These are phyloP conservation scores for Morphnarchus princeps DNA, from an alignment of 2,113 vertebrate species.

Conservation along the genomic window DNA sequence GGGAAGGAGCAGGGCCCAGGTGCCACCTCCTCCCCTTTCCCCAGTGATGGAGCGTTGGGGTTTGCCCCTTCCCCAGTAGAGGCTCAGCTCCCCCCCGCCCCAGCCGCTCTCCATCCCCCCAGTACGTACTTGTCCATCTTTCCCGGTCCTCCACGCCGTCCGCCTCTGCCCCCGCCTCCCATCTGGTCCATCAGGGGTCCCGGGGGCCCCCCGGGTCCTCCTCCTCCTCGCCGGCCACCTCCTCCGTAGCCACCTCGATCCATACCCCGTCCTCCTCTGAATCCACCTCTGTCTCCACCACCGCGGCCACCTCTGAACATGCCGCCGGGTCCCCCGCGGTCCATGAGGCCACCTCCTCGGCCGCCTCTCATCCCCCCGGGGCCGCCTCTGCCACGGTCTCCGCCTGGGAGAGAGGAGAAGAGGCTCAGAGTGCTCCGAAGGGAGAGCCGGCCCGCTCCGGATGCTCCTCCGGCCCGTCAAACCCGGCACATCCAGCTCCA, in stretches of 20 bases:
- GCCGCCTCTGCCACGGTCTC: conserved; percentile 88
- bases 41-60: rapidly evolving
- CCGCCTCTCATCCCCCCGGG: conserved; percentile 91
- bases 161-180: conserved; percentile 77
- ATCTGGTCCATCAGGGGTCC: conserved; percentile 79
- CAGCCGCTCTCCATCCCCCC: neutral
- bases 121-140: conserved; percentile 79
- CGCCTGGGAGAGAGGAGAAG: conserved; percentile 40
- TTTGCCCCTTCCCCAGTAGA: neutral
- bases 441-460: rapidly evolving
- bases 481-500: rapidly evolving
- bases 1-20: neutral
- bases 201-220: conserved; percentile 74
- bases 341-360: conserved; percentile 85
- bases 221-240: conserved; percentile 77
- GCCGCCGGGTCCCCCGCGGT: conserved; percentile 82
- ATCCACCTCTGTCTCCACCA: conserved; percentile 83
- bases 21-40: neutral
- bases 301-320: conserved; percentile 81
- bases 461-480: rapidly evolving
- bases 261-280: conserved; percentile 89
- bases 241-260: conserved; percentile 90
- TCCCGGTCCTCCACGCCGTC: conserved; percentile 76
- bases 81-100: no score
- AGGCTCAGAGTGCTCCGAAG: neutral